Evolutionary conservation across 2,113 vertebrate genomes (phyloP).

Genomic region (Gila orcuttii): DNA sequence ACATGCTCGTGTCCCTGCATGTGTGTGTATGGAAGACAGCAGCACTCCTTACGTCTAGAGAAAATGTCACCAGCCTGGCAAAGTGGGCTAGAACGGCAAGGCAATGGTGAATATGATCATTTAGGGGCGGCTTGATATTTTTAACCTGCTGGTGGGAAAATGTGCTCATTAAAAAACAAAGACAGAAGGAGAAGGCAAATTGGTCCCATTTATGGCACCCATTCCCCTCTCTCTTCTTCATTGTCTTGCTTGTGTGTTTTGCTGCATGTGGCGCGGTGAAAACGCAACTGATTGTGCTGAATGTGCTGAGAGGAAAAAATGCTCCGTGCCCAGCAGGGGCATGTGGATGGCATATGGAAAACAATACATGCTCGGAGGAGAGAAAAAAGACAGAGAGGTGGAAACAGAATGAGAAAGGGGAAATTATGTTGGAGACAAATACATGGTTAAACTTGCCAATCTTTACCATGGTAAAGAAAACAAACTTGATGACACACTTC

Average conservation of each 20-base stretch:
- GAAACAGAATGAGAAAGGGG: conserved; percentile 17
- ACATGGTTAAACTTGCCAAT: conserved; percentile 33
- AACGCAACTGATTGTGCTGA: conserved; percentile 45
- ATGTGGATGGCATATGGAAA: conserved; percentile 54
- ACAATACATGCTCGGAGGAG: conserved; percentile 27
- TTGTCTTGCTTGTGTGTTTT: conserved; percentile 46
- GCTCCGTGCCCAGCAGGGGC: conserved; percentile 46
- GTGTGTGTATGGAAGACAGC: conserved; percentile 5
- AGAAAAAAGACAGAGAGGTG: not conserved
- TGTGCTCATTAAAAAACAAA: conserved; percentile 54
- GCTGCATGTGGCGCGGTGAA: conserved; percentile 32
- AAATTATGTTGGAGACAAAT: conserved; percentile 25
- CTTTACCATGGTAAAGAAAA: not conserved
- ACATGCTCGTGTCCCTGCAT: not conserved
- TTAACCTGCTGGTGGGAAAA: conserved; percentile 57
- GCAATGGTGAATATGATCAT: conserved; percentile 51
- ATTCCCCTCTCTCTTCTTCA: conserved; percentile 32
- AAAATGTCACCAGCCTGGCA: conserved; percentile 44
- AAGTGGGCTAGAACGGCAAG: conserved; percentile 17
- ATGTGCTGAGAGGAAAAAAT: conserved; percentile 24
- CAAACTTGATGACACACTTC: not conserved
- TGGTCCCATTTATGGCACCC: conserved; percentile 45
- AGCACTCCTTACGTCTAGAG: not conserved
- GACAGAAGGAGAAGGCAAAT: conserved; percentile 43
- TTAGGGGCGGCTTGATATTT: conserved; percentile 57